Conservation (phyloP, 2,797 vertebrate species). For the Periophthalmus magnuspinnatus region DNA sequence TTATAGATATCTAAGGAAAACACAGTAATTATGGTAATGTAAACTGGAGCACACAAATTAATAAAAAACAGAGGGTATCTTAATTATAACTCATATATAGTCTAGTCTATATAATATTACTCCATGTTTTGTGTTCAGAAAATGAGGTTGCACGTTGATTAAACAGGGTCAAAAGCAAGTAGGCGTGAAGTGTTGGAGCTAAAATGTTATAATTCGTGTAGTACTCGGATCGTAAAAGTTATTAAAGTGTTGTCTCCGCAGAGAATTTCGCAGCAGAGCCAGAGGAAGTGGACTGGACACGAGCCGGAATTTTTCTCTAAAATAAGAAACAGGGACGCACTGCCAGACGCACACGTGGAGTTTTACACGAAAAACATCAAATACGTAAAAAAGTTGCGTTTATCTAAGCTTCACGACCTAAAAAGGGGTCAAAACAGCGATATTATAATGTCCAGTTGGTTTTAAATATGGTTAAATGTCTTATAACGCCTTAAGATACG, state of each 20-base stretch:
- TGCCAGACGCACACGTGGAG: background rate
- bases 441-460: background rate
- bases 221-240: too few species aligned
- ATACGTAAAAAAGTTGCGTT: background rate
- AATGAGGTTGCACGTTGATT: background rate
- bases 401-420: background rate
- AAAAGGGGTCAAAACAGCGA: background rate
- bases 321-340: background rate
- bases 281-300: slow-evolving; percentile 1
- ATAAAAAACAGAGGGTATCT: too few species aligned
- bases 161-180: background rate
- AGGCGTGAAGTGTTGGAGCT: too few species aligned
- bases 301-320: background rate
- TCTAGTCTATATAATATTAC: background rate
- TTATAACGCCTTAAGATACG: too few species aligned
- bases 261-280: background rate
- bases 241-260: too few species aligned
- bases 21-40: too few species aligned
- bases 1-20: background rate
- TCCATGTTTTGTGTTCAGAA: background rate
- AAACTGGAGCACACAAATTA: too few species aligned
- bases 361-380: background rate
- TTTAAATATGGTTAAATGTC: background rate
- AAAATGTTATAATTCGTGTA: too few species aligned
- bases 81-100: too few species aligned